These are phyloP conservation scores for Drosophila jambulina DNA, from an alignment of 1,140 invertebrate species.

Conservation along the genomic window DNA sequence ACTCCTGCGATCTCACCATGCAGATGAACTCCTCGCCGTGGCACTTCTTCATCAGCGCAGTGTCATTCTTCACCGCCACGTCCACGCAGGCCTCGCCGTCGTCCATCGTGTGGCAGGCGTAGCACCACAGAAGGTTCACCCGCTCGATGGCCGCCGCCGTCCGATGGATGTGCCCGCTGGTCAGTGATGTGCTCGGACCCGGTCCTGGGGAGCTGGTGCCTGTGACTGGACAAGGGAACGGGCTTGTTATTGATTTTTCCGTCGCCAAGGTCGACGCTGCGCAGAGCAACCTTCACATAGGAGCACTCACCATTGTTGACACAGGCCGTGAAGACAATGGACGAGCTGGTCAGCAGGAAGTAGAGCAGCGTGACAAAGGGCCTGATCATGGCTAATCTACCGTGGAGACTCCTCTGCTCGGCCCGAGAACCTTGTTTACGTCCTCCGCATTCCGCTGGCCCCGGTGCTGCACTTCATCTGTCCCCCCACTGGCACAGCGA, in stretches of 20 bases:
- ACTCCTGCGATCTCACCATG: conserved; percentile 87
- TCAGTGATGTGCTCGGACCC: conserved; percentile 59
- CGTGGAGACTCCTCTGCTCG: conserved; percentile 18
- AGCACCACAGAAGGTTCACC: conserved; percentile 92
- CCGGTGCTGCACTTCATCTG: conserved; percentile 14
- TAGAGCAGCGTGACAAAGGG: conserved; percentile 64
- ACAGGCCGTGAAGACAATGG: conserved; percentile 74
- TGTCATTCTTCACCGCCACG: conserved; percentile 86
- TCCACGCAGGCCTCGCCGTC: conserved; percentile 89
- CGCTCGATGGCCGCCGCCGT: conserved; percentile 90
- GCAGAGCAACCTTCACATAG: no score
- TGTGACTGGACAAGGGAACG: conserved; percentile 57
- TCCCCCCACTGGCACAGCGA: conserved; percentile 16
- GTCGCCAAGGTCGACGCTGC: conserved; percentile 40
- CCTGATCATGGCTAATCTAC: conserved; percentile 58
- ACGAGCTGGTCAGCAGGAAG: conserved; percentile 68
- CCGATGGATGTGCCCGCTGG: conserved; percentile 87
- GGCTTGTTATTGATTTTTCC: conserved; percentile 75
- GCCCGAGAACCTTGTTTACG: conserved; percentile 34
- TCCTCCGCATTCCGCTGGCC: conserved; percentile 31
- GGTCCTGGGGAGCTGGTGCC: conserved; percentile 86
- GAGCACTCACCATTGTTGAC: conserved; percentile 67
- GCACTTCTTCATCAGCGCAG: conserved; percentile 90
- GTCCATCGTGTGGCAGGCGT: conserved; percentile 91
- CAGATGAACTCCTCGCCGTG: conserved; percentile 90